phyloP scores from a whole-genome alignment of 2,113 vertebrate genomes.

The Phycodurus eques region DNA sequence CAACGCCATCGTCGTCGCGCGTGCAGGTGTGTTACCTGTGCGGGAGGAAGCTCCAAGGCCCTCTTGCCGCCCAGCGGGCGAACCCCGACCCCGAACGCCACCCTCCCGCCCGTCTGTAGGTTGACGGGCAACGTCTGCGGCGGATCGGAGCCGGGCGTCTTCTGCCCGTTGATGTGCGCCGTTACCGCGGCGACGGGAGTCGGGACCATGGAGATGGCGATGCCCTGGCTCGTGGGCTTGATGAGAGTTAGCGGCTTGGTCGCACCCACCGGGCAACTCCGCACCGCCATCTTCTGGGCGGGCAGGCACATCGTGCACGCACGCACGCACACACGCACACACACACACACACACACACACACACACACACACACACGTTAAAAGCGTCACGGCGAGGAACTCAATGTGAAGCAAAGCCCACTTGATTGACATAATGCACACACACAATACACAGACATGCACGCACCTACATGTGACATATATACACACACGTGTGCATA shows the following conservation, averaged over 20 bases:
- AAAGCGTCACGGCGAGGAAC: too few relatives aligned
- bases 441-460: too few relatives aligned
- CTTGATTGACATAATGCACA: too few relatives aligned
- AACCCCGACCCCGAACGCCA: constrained; percentile 32
- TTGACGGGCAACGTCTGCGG: constrained; percentile 78
- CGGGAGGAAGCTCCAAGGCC: constrained; percentile 58
- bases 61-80: constrained; percentile 66
- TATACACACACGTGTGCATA: too few relatives aligned
- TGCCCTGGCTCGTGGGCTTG: constrained; percentile 73
- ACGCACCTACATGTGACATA: too few relatives aligned
- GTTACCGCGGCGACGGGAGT: constrained; percentile 83
- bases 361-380: background rate
- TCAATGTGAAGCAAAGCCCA: too few relatives aligned
- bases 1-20: background rate
- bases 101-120: constrained; percentile 72
- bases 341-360: background rate
- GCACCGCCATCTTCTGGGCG: constrained; percentile 78
- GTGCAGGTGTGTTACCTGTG: constrained; percentile 63
- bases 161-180: constrained; percentile 80
- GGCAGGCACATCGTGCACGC: background rate
- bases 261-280: constrained; percentile 76
- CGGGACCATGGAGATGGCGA: constrained; percentile 79
- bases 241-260: constrained; percentile 77
- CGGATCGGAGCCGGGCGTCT: constrained; percentile 65
- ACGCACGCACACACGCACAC: background rate